Evolutionary conservation across 2,113 vertebrate species (phyloP).

Genomic region (Leuciscus idus): DNA sequence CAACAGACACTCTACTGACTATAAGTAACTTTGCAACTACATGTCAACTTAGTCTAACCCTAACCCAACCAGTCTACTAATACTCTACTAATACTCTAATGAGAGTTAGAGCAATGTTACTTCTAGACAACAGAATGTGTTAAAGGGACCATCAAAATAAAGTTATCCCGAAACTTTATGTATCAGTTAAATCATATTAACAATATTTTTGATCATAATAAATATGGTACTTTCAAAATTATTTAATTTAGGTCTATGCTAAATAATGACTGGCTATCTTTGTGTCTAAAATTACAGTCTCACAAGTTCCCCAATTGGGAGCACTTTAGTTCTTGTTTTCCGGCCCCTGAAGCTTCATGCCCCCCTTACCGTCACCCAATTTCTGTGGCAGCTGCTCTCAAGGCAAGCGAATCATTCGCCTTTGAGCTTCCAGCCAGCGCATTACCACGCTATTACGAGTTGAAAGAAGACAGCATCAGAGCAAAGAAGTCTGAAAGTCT

Average conservation of each 20-base stretch:
- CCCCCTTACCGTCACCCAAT: conserved; percentile 50
- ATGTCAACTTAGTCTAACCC: too few relatives aligned
- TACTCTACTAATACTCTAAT: too few relatives aligned
- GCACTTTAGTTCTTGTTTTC: conserved; percentile 18
- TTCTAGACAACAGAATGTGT: too few relatives aligned
- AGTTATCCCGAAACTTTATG: too few relatives aligned
- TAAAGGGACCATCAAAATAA: too few relatives aligned
- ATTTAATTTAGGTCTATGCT: neutral
- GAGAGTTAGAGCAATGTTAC: too few relatives aligned
- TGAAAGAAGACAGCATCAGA: conserved; percentile 58
- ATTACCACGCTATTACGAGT: conserved; percentile 54
- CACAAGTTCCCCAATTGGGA: conserved; percentile 9
- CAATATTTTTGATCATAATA: too few relatives aligned
- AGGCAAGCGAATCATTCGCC: conserved; percentile 56
- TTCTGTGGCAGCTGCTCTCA: conserved; percentile 64
- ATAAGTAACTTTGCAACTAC: too few relatives aligned
- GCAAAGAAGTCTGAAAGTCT: conserved; percentile 20
- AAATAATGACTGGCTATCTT: neutral
- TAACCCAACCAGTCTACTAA: too few relatives aligned
- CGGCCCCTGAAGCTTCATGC: conserved; percentile 45
- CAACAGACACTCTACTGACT: too few relatives aligned
- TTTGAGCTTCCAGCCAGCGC: conserved; percentile 40
- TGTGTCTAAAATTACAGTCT: neutral
- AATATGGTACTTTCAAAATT: too few relatives aligned
- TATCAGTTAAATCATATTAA: too few relatives aligned